Evolutionary conservation across 2,113 vertebrate species (phyloP), one percentile per base, ranked within the genome.

Genomic region (Grammomys surdaster): DNA sequence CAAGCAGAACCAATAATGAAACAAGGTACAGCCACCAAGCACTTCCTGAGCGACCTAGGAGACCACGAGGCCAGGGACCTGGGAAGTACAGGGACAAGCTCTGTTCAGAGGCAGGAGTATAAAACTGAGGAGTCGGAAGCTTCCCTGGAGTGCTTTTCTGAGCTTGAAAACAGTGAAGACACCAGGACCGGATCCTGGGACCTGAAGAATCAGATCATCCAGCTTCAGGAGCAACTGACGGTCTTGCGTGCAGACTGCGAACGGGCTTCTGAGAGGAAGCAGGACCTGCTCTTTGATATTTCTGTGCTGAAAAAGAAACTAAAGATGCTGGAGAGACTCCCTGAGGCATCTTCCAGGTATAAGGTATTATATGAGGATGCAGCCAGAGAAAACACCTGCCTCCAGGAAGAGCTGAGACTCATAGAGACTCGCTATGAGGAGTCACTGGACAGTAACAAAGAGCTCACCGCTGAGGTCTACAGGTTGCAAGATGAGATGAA

Each of bases 401-500:
- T 94, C 2, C 98, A 94, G 84, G 97, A 97, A 8, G 97, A 98
- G 63, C 51, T 92, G 73, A 95, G 96, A 0, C 10, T 1, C 31
- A 14, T 96, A 85, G 98, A 98, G 89, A 40, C 69, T 0, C 96
- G 84, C 77, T 97, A 97, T 0, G 94, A 94, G 0, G 76, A 97
- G 81, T 93, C 97, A 8, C 73, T 97, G 9, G 75, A 94, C 76
- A 97, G 56, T 8, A 95, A 97, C 95, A 94, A 95, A 65, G 95
- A 95, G 1, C 51, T 98, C 31, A 87, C 88, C 10, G 40, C 91
- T 0, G 98, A 98, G 12, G 97, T 98, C 43, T 95, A 94, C 67
- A 96, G 97, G 58, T 40, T 98, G 20, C 98, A 98, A 93, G 81
- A 88, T n/a, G 98, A 99, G 89, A 98, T 98, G 20, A 97, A 97